Evolutionary conservation across 2,797 vertebrate genomes (phyloP).

Genomic region (Choloepus didactylus): DNA sequence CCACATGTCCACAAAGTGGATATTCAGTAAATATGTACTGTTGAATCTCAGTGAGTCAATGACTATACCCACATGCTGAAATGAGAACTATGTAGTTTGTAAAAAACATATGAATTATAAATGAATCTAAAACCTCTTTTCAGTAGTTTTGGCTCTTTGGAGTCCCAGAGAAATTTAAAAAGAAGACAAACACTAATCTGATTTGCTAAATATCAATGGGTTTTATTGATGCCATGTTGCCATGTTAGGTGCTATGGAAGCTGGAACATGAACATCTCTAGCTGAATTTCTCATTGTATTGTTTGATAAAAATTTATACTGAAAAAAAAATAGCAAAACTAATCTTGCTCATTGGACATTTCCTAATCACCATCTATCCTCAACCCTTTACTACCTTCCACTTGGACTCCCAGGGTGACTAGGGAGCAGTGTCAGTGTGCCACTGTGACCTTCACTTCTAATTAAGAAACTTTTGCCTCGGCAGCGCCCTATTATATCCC

Average conservation of each 20-base stretch:
- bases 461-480: constrained; percentile 10
- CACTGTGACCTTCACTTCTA: background rate
- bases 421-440: background rate
- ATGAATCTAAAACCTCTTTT: background rate
- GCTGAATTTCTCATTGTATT: background rate
- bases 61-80: background rate
- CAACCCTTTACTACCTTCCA: background rate
- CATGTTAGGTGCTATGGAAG: background rate
- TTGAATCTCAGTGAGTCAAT: background rate
- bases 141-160: background rate
- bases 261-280: background rate
- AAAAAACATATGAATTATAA: background rate
- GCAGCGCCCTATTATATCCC: background rate
- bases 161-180: background rate
- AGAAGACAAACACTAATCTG: constrained; percentile 3
- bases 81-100: background rate
- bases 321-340: constrained; percentile 5
- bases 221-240: constrained; percentile 1
- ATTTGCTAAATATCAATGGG: background rate
- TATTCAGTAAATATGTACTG: background rate
- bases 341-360: background rate
- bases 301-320: constrained; percentile 46
- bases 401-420: background rate
- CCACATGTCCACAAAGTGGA: background rate
- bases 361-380: background rate